Conservation (phyloP, 2,797 vertebrate species). For the Sebastes oblongus region DNA sequence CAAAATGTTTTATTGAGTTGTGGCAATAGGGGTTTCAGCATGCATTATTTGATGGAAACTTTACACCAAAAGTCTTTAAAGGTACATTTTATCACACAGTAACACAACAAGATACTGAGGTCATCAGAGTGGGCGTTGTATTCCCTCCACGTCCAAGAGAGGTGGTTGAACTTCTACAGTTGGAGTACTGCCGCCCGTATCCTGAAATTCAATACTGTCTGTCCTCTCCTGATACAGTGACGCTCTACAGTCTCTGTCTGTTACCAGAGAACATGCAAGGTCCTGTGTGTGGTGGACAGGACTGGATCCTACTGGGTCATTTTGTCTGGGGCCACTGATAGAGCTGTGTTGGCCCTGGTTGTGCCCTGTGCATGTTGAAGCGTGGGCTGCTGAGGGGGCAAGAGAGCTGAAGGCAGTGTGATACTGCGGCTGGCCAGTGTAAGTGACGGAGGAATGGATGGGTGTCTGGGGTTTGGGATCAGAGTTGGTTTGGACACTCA, state of each 20-base stretch:
- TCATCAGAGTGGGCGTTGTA: constrained; percentile 17
- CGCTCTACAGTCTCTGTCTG: constrained; percentile 33
- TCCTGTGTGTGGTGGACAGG: constrained; percentile 53
- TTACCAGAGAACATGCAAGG: constrained; percentile 8
- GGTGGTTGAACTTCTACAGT: constrained; percentile 21
- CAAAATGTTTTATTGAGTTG: constrained; percentile 5
- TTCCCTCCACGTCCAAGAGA: constrained; percentile 42
- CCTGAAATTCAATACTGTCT: constrained; percentile 21
- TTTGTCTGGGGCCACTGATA: constrained; percentile 59
- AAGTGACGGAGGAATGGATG: constrained; percentile 67
- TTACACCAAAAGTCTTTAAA: neutral
- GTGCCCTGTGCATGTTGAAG: constrained; percentile 36
- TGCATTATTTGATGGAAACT: constrained; percentile 2
- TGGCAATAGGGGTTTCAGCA: neutral
- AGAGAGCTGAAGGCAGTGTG: constrained; percentile 70
- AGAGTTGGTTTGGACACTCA: constrained; percentile 60
- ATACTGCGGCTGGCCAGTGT: constrained; percentile 61
- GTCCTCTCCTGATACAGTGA: constrained; percentile 36
- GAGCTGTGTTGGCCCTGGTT: constrained; percentile 37
- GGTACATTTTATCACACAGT: neutral
- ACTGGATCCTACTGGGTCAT: constrained; percentile 67
- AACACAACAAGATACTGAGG: neutral
- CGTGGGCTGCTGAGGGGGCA: constrained; percentile 44
- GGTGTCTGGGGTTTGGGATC: constrained; percentile 64
- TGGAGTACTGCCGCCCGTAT: constrained; percentile 3